Base-by-base conservation (phyloP, 2,797 vertebrate genomes). In the Glyptemys insculpta region DNA sequence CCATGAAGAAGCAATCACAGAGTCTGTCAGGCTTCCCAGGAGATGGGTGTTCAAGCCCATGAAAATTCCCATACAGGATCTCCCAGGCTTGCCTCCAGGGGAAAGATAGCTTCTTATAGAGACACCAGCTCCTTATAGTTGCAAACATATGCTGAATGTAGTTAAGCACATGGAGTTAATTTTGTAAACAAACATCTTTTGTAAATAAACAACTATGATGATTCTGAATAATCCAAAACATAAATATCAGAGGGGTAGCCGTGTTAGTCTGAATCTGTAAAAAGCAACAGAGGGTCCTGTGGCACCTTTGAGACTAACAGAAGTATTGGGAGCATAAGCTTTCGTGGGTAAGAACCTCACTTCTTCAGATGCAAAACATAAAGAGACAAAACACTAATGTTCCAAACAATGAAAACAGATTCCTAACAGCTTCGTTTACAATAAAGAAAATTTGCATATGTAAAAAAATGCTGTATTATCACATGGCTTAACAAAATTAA, bases 201-300 rank as follows among this genome's bases (percentile, higher is more conserved):
- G 21, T 25, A 54, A 54, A 54, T 25, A 25, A 54, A 54, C 83
- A 1, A 91, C 88, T 94, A 91, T 53, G 93, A 95, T 93, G 91
- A 95, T 92, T 97, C 91, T 94, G 94, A 92, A 97, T 92, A 97
- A 95, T 97, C 88, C 92, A 97, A 96, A 97, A 95, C 96, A 97
- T 85, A 90, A 92, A 97, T n/a, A n/a, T n/a, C n/a, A n/a, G n/a
- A n/a, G n/a, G n/a, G n/a, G n/a, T n/a, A n/a, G n/a, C n/a, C n/a
- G n/a, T n/a, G n/a, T n/a, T n/a, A n/a, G n/a, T n/a, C n/a, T n/a
- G n/a, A n/a, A n/a, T n/a, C n/a, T n/a, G n/a, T n/a, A n/a, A n/a
- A n/a, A n/a, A n/a, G n/a, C n/a, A n/a, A n/a, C n/a, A n/a, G n/a
- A n/a, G n/a, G n/a, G n/a, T n/a, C n/a, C n/a, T n/a, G n/a, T n/a